These are phyloP conservation scores for Cerastis rubricosa DNA, from an alignment of 2,888 invertebrate genomes.

Conservation along the genomic window DNA sequence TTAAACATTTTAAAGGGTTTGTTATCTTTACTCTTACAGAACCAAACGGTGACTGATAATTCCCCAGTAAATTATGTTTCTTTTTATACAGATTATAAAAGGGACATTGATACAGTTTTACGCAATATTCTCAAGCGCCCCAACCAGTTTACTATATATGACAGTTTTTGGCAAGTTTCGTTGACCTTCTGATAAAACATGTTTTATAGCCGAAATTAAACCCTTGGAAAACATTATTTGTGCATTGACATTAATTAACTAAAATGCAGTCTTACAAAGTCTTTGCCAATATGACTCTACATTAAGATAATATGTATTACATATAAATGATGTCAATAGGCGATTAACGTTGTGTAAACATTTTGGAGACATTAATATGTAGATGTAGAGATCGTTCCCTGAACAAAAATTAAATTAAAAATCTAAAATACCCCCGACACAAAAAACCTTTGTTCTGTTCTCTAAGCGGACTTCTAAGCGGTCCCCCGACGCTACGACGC, in stretches of 20 bases:
- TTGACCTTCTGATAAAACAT: slow-evolving; percentile 19
- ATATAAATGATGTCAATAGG: neutral
- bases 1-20: slow-evolving; percentile 55
- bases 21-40: slow-evolving; percentile 15
- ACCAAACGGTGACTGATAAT: slow-evolving; percentile 45
- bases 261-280: neutral
- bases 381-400: too few relatives aligned
- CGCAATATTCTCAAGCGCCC: slow-evolving; percentile 11
- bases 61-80: neutral
- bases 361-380: neutral
- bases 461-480: too few relatives aligned
- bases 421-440: too few relatives aligned
- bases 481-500: too few relatives aligned
- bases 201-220: neutral
- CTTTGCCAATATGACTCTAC: neutral
- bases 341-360: neutral
- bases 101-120: slow-evolving; percentile 10
- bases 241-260: slow-evolving; percentile 9
- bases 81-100: slow-evolving; percentile 50
- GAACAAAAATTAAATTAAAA: too few relatives aligned
- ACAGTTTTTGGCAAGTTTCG: slow-evolving; percentile 9
- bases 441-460: too few relatives aligned
- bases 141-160: slow-evolving; percentile 14
- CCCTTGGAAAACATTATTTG: neutral
- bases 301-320: neutral